A percentile compares a stretch with the other conserved stretches of the same genome.
Evolutionary conservation across 2,888 invertebrate species (phyloP).

Genomic region (Drosophila borealis): DNA sequence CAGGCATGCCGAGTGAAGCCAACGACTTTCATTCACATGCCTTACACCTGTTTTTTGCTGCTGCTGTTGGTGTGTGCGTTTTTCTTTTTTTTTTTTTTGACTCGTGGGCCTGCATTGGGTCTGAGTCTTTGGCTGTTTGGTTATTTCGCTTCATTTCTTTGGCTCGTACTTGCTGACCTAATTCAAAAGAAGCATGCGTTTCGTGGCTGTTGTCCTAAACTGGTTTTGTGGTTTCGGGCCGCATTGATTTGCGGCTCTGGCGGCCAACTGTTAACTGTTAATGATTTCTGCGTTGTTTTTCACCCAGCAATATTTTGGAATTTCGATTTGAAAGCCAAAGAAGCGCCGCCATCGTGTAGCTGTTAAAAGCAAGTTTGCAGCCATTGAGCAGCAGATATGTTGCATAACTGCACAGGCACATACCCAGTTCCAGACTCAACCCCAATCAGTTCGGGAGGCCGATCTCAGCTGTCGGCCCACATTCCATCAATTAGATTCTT

Average conservation of each 20-base stretch:
- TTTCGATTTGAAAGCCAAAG: constrained; percentile 77
- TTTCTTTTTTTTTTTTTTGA: constrained; percentile 32
- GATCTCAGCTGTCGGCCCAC: constrained; percentile 50
- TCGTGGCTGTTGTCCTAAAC: constrained; percentile 66
- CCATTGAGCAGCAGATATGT: constrained; percentile 40
- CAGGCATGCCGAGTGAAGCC: constrained; percentile 21
- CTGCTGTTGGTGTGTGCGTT: not conserved
- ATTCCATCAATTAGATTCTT: constrained; percentile 60
- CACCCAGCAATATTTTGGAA: constrained; percentile 62
- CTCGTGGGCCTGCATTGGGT: constrained; percentile 39
- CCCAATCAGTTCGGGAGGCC: constrained; percentile 10
- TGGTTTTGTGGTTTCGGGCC: constrained; percentile 66
- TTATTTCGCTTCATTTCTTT: constrained; percentile 59
- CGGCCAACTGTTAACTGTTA: constrained; percentile 73
- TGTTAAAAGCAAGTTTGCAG: constrained; percentile 55
- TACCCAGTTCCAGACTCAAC: constrained; percentile 7
- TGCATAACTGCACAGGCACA: constrained; percentile 49
- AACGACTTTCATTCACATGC: constrained; percentile 58
- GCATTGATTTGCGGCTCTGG: constrained; percentile 62
- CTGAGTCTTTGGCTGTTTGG: constrained; percentile 50
- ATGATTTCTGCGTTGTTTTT: constrained; percentile 68
- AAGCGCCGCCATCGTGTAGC: constrained; percentile 55
- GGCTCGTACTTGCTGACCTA: constrained; percentile 75
- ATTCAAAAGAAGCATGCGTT: constrained; percentile 74
- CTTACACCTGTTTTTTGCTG: constrained; percentile 38